Evolutionary conservation across 1,140 invertebrate species (phyloP).

Genomic region (Schlechtendalia chinensis): DNA sequence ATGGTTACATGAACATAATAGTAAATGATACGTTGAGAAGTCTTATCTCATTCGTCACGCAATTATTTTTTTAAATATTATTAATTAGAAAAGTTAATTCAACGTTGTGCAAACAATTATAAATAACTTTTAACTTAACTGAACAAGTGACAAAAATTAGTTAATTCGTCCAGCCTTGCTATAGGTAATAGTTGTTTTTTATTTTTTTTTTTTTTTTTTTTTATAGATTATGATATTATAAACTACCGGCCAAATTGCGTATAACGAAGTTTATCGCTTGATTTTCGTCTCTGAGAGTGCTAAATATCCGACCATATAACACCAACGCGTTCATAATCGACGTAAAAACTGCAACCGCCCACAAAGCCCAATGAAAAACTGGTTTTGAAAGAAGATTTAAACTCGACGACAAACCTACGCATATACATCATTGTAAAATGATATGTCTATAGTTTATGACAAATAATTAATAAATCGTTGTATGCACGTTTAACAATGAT

Average conservation of each 20-base stretch:
- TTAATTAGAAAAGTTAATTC: too few relatives aligned
- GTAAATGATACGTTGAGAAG: too few relatives aligned
- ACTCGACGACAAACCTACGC: constrained; percentile 65
- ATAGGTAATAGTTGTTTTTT: too few relatives aligned
- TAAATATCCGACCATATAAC: constrained; percentile 66
- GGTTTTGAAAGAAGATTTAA: constrained; percentile 66
- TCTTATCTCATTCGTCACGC: too few relatives aligned
- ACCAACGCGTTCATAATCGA: constrained; percentile 69
- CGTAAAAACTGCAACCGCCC: constrained; percentile 71
- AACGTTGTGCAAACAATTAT: too few relatives aligned
- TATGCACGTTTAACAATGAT: not conserved
- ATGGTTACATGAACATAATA: too few relatives aligned
- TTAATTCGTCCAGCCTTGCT: too few relatives aligned
- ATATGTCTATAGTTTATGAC: too few relatives aligned
- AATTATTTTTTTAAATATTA: too few relatives aligned
- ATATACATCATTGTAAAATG: not conserved
- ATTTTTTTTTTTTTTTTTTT: too few relatives aligned
- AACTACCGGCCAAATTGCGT: constrained; percentile 68
- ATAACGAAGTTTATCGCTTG: constrained; percentile 63
- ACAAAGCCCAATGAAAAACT: constrained; percentile 66
- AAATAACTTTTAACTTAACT: too few relatives aligned
- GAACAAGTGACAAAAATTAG: too few relatives aligned
- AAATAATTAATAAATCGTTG: not conserved
- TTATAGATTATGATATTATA: not conserved
- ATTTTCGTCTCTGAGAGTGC: constrained; percentile 63